phyloP scores from a whole-genome alignment of 2,797 vertebrate species.

The Bradypodion pumilum region DNA sequence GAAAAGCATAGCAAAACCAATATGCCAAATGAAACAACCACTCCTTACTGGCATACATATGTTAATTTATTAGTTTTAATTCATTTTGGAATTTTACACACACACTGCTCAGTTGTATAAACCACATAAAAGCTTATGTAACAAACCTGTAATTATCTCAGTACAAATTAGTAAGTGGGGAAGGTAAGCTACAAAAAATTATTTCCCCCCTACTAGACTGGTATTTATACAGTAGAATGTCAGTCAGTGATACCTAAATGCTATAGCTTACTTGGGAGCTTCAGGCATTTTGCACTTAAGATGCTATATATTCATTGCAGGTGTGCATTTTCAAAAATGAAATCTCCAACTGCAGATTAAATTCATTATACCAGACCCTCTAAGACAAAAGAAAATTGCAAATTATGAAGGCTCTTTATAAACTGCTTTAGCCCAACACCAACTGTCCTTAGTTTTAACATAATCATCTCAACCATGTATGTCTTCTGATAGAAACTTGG shows the following conservation, averaged over 20 bases:
- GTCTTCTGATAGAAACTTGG: no score
- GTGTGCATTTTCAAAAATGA: no score
- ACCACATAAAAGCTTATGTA: background rate
- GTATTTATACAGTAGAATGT: conserved; percentile 10
- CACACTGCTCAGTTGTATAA: background rate
- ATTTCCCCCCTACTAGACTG: background rate
- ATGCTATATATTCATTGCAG: no score
- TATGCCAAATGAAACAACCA: background rate
- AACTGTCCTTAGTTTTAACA: no score
- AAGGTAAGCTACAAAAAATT: conserved; percentile 28
- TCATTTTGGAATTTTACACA: background rate
- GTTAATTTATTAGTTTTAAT: background rate
- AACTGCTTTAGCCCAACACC: no score
- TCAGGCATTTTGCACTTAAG: no score
- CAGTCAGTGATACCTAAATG: conserved; percentile 46
- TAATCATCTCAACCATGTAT: no score
- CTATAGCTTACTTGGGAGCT: background rate
- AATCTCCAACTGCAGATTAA: no score
- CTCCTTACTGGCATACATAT: background rate
- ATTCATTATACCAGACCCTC: no score
- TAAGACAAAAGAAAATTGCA: no score
- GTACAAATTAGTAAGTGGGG: background rate
- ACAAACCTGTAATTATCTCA: no score
- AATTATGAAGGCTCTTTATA: no score
- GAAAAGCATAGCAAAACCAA: accelerated